Conservation (phyloP, 2,797 vertebrate genomes). For the Tokudaia muenninki region DNA sequence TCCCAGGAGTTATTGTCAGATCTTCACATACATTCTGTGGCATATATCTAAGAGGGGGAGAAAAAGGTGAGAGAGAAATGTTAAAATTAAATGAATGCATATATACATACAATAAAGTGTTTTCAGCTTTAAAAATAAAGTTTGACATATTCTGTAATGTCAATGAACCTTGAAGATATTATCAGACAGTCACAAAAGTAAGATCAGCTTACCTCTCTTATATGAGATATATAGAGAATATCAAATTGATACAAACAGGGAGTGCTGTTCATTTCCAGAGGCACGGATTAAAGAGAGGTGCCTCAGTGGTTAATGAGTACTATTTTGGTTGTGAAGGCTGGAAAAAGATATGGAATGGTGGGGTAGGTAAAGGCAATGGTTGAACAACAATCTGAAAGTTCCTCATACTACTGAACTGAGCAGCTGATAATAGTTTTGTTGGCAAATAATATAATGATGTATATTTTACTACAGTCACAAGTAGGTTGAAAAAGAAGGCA, state of each 20-base stretch:
- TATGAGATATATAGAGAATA: background rate
- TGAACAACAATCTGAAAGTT: background rate
- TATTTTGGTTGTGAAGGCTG: background rate
- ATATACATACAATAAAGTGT: background rate
- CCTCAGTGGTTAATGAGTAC: background rate
- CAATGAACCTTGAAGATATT: background rate
- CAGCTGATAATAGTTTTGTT: background rate
- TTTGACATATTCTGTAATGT: background rate
- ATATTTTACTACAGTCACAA: background rate
- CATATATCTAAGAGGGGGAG: background rate
- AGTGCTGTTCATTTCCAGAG: background rate
- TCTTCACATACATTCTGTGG: background rate
- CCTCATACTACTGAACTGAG: background rate
- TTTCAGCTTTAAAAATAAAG: background rate
- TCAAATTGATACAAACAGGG: background rate
- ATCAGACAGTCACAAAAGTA: background rate
- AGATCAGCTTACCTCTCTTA: background rate
- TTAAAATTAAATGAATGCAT: background rate
- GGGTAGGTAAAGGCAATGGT: too few species aligned
- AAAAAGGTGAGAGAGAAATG: too few species aligned
- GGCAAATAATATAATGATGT: background rate
- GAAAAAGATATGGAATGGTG: background rate
- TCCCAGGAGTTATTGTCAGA: background rate
- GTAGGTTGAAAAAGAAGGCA: background rate
- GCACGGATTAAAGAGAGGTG: background rate